Base-by-base conservation (phyloP, 2,797 vertebrate genomes). In the Rhinatrema bivittatum region DNA sequence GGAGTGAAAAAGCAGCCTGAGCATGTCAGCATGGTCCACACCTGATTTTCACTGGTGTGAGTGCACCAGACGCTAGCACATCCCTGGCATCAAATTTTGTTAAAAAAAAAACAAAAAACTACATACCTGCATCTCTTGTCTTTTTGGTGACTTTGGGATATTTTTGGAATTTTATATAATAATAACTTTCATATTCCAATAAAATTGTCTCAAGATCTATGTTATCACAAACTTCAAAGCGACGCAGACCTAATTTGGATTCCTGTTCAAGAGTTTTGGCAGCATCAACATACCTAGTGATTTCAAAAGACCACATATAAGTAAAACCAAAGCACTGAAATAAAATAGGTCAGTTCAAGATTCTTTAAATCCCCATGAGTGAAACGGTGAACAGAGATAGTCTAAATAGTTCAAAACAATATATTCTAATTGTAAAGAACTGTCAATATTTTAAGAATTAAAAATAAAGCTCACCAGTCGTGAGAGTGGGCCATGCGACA, bases 111-210 rank as follows among this genome's bases (percentile, higher is more conserved):
- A n/a, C n/a, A n/a, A n/a, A n/a, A n/a, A n/a, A n/a, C 7, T 29
- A 69, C 49, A 3, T 79, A 93, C 93, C 87, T 69, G 72, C 22
- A 24, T 91, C 88, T 29, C 52, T 23, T n/a, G 61, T 44, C 55
- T 78, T 97, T 62, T 79, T 92, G 27, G 89, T 87, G 49, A 98
- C 79, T 75, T 90, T 97, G 25, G 93, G 94, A 58, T 91, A 94
- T 61, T 87, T 97, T 35, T 93, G 87, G 62, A 94, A 97, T 68
- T 96, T 99, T 44, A 95, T 64, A 14, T 82, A 93, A 70, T 97
- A 93, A 68, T 93, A 98, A 51, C 88, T 93, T 73, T 98, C 92
- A 13, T 91, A 99, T 65, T 98, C 95, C 89, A 91, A 87, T 61
- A 98, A 69, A 70, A 97, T 76, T 21, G 91, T 97, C 70, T 96